phyloP scores from a whole-genome alignment of 2,888 invertebrate species.

The Syritta pipiens region DNA sequence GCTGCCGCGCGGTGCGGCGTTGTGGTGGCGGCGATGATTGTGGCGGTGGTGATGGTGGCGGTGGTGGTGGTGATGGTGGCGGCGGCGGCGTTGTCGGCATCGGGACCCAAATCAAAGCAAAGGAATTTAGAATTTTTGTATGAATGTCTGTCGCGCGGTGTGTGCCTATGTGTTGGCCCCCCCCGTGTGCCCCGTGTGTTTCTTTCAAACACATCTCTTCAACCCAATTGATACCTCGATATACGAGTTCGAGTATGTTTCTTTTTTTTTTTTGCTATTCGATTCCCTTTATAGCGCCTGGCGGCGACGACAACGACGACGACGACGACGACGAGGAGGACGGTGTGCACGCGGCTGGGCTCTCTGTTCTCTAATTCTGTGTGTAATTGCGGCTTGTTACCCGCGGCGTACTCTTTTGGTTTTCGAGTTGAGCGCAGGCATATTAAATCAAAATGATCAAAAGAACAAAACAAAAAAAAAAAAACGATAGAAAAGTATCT shows the following conservation, averaged over 20 bases:
- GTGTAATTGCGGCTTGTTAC: constrained; percentile 66
- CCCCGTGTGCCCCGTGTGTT: constrained; percentile 18
- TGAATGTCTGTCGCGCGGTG: constrained; percentile 60
- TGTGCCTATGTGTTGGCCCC: constrained; percentile 24
- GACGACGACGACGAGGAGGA: not conserved
- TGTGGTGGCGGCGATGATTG: not conserved
- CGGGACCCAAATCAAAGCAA: constrained; percentile 60
- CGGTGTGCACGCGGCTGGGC: constrained; percentile 34
- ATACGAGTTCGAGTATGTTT: constrained; percentile 35
- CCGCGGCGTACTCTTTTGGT: constrained; percentile 29
- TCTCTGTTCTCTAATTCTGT: constrained; percentile 65
- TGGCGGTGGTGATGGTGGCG: constrained; percentile 13
- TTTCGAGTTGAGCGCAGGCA: constrained; percentile 5
- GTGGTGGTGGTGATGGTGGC: constrained; percentile 19
- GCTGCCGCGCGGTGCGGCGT: too few relatives aligned
- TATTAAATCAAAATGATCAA: constrained; percentile 4
- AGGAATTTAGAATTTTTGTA: constrained; percentile 68
- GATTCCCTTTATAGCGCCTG: constrained; percentile 60
- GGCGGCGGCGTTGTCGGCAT: constrained; percentile 12
- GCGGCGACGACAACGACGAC: not conserved
- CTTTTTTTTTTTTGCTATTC: constrained; percentile 41
- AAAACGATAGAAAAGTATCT: not conserved
- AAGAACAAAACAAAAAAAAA: too few relatives aligned
- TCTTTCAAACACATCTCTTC: constrained; percentile 47
- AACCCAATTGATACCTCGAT: constrained; percentile 61